phyloP scores from a whole-genome alignment of 1,140 invertebrate species.

The Oscheius sp. region DNA sequence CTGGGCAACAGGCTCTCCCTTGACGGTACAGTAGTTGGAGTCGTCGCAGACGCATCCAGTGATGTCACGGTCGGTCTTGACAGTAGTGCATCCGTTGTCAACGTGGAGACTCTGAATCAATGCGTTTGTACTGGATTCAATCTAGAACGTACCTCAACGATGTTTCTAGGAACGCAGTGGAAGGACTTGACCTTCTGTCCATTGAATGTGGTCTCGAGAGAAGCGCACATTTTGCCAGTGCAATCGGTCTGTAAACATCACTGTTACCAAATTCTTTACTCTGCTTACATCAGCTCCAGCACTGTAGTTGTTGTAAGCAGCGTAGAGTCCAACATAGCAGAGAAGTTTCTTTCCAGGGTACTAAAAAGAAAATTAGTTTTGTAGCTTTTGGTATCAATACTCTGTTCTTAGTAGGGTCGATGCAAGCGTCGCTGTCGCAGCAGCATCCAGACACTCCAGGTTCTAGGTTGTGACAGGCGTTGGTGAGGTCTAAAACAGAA shows the following conservation, averaged over 20 bases:
- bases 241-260: too few relatives aligned
- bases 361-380: too few relatives aligned
- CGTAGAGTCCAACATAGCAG: conserved; percentile 19
- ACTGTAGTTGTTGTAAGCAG: conserved; percentile 6
- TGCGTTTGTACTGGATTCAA: background rate
- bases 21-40: conserved; percentile 22
- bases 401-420: conserved; percentile 22
- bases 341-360: background rate
- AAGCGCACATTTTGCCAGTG: conserved; percentile 18
- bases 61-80: background rate
- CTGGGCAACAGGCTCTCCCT: conserved; percentile 1
- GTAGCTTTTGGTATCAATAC: too few relatives aligned
- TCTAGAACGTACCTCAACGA: background rate
- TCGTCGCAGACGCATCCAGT: conserved; percentile 22
- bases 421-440: conserved; percentile 29
- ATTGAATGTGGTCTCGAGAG: background rate
- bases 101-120: background rate
- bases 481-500: background rate
- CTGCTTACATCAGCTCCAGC: conserved; percentile 3
- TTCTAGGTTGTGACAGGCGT: conserved; percentile 14
- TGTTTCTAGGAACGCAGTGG: conserved; percentile 7
- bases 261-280: too few relatives aligned
- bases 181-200: background rate
- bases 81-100: background rate
- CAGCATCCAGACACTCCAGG: conserved; percentile 34